Evolutionary conservation across 2,113 vertebrate species (phyloP), one percentile per base, ranked within the genome.

Genomic region (Asarcornis scutulata): DNA sequence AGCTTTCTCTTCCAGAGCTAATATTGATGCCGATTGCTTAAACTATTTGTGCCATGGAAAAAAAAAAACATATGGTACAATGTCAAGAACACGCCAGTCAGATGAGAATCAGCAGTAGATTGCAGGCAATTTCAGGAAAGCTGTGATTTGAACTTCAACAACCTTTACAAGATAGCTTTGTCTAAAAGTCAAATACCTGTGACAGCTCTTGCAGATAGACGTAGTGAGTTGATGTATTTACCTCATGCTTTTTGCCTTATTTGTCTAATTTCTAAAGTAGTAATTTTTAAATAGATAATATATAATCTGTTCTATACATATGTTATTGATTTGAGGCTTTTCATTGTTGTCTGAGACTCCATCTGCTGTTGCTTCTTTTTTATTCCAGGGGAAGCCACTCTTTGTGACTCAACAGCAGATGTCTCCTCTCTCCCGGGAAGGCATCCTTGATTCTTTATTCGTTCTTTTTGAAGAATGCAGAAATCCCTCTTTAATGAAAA

Each of bases 391-490:
- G 69, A 99, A 99, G 95, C 96, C 98, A 89, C 97, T 97, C 88
- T 97, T 94, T 88, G 85, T 96, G 97, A 97, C 97, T 97, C 98
- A 98, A 96, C 98, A 98, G 90, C 98, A 98, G 96, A 98, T 98
- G 98, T 91, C 97, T 96, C 89, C 77, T 98, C 96, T 98, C 95
- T 98, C 98, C 91, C 98, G 99, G 74, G 99, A 99, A 97, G 99
- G 98, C 85, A 97, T 99, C 83, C 95, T 99, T 83, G 99, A 99
- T 93, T 98, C 99, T 93, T 97, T 99, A 93, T 97, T 99, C 77
- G 97, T 98, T 62, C 98, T 99, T 87, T 99, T 99, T 94, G 98
- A 99, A 93, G 99, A 99, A 96, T 99, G 99, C 97, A 98, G 94
- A 75, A 98, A 98, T 50, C 99, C 99, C 2, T 95, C 98, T 89